A percentile compares a stretch with the other conserved stretches of the same genome.
Evolutionary conservation across 1,140 invertebrate species (phyloP).

Genomic region (Diachasma alloeum): DNA sequence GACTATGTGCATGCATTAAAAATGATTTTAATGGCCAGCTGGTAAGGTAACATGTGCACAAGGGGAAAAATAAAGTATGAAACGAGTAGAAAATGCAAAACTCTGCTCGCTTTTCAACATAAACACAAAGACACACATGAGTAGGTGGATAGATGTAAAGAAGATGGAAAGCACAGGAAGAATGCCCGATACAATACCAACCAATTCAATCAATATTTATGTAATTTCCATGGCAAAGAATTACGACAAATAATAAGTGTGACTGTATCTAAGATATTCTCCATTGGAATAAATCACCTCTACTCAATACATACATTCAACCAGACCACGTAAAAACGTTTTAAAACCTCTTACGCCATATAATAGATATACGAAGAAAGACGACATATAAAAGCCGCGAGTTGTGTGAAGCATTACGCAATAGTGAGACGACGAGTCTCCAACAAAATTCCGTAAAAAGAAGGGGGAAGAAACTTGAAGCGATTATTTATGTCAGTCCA

Average conservation of each 20-base stretch:
- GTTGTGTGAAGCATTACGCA: constrained; percentile 13
- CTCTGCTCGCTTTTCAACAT: neutral
- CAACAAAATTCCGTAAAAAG: neutral
- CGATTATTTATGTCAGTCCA: constrained; percentile 49
- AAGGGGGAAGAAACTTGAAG: constrained; percentile 12
- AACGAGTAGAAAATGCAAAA: neutral
- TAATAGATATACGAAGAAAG: constrained; percentile 16
- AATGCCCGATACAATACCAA: neutral
- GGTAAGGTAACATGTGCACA: neutral
- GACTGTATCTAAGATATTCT: neutral
- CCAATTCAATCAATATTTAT: neutral
- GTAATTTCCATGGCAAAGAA: neutral
- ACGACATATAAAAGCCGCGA: constrained; percentile 7
- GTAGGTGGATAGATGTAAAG: constrained; percentile 26
- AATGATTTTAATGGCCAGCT: neutral
- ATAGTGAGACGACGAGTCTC: constrained; percentile 11
- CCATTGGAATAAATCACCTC: constrained; percentile 30
- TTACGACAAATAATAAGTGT: neutral
- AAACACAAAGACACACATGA: constrained; percentile 18
- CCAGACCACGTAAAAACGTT: neutral
- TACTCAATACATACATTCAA: constrained; percentile 19
- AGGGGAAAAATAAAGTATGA: neutral
- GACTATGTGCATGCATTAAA: neutral
- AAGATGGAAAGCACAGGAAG: constrained; percentile 15
- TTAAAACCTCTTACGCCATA: constrained; percentile 23